phyloP scores from a whole-genome alignment of 2,113 vertebrate species.

The Varanus salvator region DNA sequence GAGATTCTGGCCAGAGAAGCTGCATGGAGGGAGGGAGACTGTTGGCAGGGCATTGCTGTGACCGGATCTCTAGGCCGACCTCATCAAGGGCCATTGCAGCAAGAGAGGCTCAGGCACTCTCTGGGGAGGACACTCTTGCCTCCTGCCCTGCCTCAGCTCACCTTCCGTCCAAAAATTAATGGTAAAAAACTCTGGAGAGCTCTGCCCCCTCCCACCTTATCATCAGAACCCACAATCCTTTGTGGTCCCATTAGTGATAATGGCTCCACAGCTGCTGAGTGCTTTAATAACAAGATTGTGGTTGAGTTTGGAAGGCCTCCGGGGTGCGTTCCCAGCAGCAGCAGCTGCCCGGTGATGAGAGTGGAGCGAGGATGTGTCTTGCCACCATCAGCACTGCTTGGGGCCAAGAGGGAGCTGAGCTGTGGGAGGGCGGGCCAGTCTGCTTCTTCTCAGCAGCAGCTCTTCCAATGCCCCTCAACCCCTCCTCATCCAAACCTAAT shows the following conservation, averaged over 20 bases:
- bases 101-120: not conserved
- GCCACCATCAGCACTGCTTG: not conserved
- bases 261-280: slow-evolving; percentile 23
- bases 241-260: slow-evolving; percentile 26
- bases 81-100: not conserved
- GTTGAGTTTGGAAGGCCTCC: slow-evolving; percentile 14
- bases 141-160: too few relatives aligned
- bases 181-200: not conserved
- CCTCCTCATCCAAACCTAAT: not conserved
- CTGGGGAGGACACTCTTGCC: not conserved
- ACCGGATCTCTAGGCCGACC: too few relatives aligned
- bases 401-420: too few relatives aligned
- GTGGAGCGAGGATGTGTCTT: not conserved
- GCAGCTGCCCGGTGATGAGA: not conserved
- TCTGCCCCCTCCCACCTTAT: not conserved
- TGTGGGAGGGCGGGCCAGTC: not conserved
- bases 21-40: not conserved
- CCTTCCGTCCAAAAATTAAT: too few relatives aligned
- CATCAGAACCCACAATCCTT: not conserved
- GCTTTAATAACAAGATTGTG: slow-evolving; percentile 33
- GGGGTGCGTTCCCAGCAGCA: slow-evolving; percentile 1
- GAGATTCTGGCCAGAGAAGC: not conserved
- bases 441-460: too few relatives aligned
- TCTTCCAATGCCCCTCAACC: too few relatives aligned
- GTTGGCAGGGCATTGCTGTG: not conserved